Conservation (phyloP, 2,113 vertebrate species). For the Acrocephalus arundinaceus region DNA sequence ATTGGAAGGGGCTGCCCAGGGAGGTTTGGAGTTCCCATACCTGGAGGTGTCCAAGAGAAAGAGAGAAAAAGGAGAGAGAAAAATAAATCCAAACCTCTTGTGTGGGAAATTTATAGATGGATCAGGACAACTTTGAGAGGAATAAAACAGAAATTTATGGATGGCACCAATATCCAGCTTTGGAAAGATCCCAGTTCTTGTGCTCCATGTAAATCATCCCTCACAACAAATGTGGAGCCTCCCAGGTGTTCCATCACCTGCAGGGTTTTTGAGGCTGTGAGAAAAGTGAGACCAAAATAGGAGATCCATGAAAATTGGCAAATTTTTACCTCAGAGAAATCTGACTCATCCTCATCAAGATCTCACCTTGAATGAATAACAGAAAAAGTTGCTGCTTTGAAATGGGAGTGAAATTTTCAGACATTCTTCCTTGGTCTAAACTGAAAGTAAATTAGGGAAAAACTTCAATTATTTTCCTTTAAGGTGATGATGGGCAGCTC, state of each 20-base stretch:
- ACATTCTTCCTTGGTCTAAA: not conserved
- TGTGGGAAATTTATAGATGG: not conserved
- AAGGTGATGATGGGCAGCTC: not conserved
- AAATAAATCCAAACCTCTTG: not conserved
- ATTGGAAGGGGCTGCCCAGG: not conserved
- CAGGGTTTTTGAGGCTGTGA: not conserved
- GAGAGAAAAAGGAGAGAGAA: not conserved
- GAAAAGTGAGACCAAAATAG: not conserved
- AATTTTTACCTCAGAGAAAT: not conserved
- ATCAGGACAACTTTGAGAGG: not conserved
- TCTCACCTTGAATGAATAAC: not conserved
- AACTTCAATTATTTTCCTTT: not conserved
- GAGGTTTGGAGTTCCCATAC: not conserved
- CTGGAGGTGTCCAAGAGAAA: not conserved
- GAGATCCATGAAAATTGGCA: not conserved
- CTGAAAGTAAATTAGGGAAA: not conserved
- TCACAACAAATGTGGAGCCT: not conserved
- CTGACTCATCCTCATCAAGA: not conserved
- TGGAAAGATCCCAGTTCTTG: not conserved
- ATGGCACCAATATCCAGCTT: not conserved
- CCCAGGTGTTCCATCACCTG: not conserved
- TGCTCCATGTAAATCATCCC: not conserved
- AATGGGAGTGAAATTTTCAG: not conserved
- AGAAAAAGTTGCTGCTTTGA: not conserved
- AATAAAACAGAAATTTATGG: not conserved